phyloP scores from a whole-genome alignment of 1,140 invertebrate genomes.

The Parapsyche elsis region DNA sequence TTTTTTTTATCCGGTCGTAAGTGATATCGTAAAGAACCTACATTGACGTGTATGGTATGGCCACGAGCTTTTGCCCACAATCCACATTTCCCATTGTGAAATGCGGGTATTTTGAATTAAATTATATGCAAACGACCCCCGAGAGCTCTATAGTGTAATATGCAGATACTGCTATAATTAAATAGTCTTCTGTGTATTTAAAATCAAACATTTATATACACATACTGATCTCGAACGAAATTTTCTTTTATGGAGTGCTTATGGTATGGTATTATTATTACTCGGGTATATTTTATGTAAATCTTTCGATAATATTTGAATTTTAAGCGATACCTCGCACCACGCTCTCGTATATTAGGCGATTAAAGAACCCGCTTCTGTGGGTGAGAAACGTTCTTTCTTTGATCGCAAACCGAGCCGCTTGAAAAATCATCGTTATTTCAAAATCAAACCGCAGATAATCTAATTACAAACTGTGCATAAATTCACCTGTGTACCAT shows the following conservation, averaged over 20 bases:
- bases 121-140: no score
- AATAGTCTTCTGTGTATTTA: no score
- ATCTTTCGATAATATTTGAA: conserved; percentile 16
- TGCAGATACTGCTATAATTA: no score
- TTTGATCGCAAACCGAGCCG: neutral
- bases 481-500: no score
- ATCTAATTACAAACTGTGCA: neutral
- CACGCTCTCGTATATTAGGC: neutral
- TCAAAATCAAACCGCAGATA: neutral
- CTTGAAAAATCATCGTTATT: neutral
- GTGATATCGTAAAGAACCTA: conserved; percentile 15
- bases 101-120: neutral
- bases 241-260: conserved; percentile 6
- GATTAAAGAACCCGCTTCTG: conserved; percentile 5
- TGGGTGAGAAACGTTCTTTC: neutral
- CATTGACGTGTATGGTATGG: neutral
- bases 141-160: no score
- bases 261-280: neutral
- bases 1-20: neutral
- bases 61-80: neutral
- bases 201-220: no score
- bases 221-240: no score
- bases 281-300: conserved; percentile 5
- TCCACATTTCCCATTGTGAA: neutral
- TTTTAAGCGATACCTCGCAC: neutral